Conservation (phyloP, 2,888 invertebrate species). For the Coelinius sp. region DNA sequence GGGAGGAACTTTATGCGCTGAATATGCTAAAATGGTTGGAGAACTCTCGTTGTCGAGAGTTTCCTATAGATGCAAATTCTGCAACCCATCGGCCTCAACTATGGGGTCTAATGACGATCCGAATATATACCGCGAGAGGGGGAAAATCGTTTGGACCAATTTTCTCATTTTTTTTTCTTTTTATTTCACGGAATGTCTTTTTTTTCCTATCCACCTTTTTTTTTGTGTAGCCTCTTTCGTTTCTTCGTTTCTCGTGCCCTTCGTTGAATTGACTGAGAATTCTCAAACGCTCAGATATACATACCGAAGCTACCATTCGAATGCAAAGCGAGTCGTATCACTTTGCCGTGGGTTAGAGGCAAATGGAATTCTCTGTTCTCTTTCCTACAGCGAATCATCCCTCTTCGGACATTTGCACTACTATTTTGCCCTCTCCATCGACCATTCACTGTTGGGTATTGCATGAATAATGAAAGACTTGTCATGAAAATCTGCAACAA, state of each 20-base stretch:
- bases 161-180: constrained; percentile 47
- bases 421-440: constrained; percentile 25
- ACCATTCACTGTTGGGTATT: constrained; percentile 30
- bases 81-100: constrained; percentile 39
- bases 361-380: constrained; percentile 36
- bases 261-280: constrained; percentile 33
- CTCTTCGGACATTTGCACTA: constrained; percentile 29
- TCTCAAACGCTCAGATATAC: constrained; percentile 43
- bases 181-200: background rate
- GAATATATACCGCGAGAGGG: constrained; percentile 47
- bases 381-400: constrained; percentile 27
- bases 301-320: constrained; percentile 53
- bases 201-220: constrained; percentile 24
- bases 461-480: constrained; percentile 32
- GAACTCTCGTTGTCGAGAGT: constrained; percentile 35
- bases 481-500: background rate
- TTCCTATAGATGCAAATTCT: constrained; percentile 41
- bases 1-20: constrained; percentile 54
- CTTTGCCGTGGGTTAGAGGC: constrained; percentile 49
- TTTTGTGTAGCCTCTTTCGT: constrained; percentile 26
- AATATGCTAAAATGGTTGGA: constrained; percentile 59
- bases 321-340: constrained; percentile 61
- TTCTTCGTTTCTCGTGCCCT: constrained; percentile 32
- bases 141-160: constrained; percentile 58
- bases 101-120: constrained; percentile 63